Percentiles rank a stretch among this genome's conserved stretches.
Evolutionary conservation across 2,888 invertebrate species (phyloP).

Genomic region (Boloria selene): DNA sequence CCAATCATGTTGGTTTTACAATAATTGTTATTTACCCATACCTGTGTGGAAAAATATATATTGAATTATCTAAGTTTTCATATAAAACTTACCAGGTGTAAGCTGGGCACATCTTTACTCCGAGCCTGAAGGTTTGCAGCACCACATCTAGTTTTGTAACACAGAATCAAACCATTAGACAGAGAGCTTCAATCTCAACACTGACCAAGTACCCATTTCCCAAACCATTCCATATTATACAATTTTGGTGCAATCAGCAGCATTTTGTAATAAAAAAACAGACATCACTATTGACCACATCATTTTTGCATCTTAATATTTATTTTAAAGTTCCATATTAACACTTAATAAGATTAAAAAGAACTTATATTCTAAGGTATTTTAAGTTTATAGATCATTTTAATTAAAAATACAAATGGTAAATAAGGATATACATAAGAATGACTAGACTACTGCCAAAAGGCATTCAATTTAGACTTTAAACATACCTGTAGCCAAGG

Average conservation of each 20-base stretch:
- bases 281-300: slow-evolving; percentile 6
- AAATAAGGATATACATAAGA: not conserved
- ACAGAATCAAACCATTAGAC: slow-evolving; percentile 77
- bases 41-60: slow-evolving; percentile 43
- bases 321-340: too few species aligned
- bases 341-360: too few species aligned
- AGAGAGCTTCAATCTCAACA: slow-evolving; percentile 20
- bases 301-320: not conserved
- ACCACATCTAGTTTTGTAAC: slow-evolving; percentile 74
- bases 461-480: not conserved
- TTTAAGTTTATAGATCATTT: not conserved
- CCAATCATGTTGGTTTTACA: not conserved
- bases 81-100: slow-evolving; percentile 62
- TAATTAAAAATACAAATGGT: slow-evolving; percentile 5
- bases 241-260: slow-evolving; percentile 1
- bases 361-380: not conserved
- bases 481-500: slow-evolving; percentile 57
- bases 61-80: slow-evolving; percentile 31
- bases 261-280: not conserved
- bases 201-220: slow-evolving; percentile 27
- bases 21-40: slow-evolving; percentile 23
- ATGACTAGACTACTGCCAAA: too few species aligned
- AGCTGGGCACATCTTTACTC: slow-evolving; percentile 50
- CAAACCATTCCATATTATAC: slow-evolving; percentile 16
- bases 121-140: slow-evolving; percentile 51